Evolutionary conservation across 2,888 invertebrate species (phyloP), one percentile per base, ranked within the genome.

Genomic region (Eupithecia vulgata): DNA sequence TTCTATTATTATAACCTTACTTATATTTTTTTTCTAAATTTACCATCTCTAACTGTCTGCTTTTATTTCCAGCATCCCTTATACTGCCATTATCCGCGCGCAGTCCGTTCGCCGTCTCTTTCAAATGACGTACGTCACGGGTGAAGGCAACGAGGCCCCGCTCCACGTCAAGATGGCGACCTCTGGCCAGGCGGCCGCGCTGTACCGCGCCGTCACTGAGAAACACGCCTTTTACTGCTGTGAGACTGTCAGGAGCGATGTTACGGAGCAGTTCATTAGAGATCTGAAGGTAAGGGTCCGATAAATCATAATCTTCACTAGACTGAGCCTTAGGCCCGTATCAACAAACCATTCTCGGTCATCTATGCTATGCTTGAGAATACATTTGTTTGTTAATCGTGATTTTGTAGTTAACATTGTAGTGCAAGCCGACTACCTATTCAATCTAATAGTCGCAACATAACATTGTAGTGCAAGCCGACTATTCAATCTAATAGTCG

Each of bases 151-250:
- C 80, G 96, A 96, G 81, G 95, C 96, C 5, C 95, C 96, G 52
- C 91, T 97, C 76, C 96, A 97, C 88, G 96, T 97, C 78, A 97
- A 97, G 90, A 95, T 98, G 91, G 96, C 97, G 81, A 97, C 97
- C 64, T 96, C 96, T 73, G 96, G 97, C 64, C 96, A 97, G 66
- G 98, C 98, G 1, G 97, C 97, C 65, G 97, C 97, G 52, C 91
- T 98, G 37, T 98, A 97, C 90, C 95, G 98, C 67, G 97, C 98
- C 35, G 97, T 98, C 79, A 98, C 98, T 0, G 98, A 98, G 91
- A 97, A 98, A 81, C 98, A 98, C 89, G 98, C 98, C 64, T 98
- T 98, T 94, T 98, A 98, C 91, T 97, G 97, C 89, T 98, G 98
- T 92, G 98, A 98, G 89, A 98, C 98, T 0, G 98, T 98, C 17